These are phyloP conservation scores for Brachyalestes nurse DNA, from an alignment of 2,797 vertebrate species.

Conservation along the genomic window DNA sequence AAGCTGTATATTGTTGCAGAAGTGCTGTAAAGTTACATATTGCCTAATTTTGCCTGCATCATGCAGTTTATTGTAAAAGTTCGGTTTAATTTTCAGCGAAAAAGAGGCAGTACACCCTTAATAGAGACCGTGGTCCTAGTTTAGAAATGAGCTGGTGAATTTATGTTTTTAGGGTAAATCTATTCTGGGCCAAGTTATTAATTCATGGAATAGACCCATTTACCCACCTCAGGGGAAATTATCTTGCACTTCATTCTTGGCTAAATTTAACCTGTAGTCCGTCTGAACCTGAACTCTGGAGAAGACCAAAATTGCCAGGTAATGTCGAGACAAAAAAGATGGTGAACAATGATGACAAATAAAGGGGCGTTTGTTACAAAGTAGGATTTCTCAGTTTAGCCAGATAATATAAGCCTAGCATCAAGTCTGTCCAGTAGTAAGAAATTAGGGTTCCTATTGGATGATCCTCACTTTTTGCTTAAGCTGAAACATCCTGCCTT, in stretches of 20 bases:
- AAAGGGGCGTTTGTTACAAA: neutral
- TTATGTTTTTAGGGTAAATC: slow-evolving; percentile 62
- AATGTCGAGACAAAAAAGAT: slow-evolving; percentile 46
- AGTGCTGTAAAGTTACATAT: neutral
- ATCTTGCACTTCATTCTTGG: slow-evolving; percentile 64
- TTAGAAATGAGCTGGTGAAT: slow-evolving; percentile 53
- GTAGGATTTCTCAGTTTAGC: neutral
- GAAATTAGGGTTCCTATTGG: neutral
- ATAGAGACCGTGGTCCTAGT: slow-evolving; percentile 50
- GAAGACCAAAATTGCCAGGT: slow-evolving; percentile 36
- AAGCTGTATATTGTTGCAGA: neutral
- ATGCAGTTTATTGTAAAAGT: slow-evolving; percentile 6
- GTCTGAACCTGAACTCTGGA: slow-evolving; percentile 45
- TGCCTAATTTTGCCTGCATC: neutral
- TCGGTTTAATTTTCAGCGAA: neutral
- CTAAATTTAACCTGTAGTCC: slow-evolving; percentile 69
- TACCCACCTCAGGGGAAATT: slow-evolving; percentile 78
- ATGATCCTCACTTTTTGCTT: too few species aligned
- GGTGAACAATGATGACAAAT: neutral
- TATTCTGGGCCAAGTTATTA: slow-evolving; percentile 79
- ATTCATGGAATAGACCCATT: slow-evolving; percentile 74
- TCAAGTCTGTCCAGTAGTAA: neutral
- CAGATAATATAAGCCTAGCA: neutral
- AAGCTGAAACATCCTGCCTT: neutral
- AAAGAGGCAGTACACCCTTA: slow-evolving; percentile 1